Evolutionary conservation across 2,888 invertebrate genomes (phyloP).

Genomic region (Zhuqinia jingwanae): DNA sequence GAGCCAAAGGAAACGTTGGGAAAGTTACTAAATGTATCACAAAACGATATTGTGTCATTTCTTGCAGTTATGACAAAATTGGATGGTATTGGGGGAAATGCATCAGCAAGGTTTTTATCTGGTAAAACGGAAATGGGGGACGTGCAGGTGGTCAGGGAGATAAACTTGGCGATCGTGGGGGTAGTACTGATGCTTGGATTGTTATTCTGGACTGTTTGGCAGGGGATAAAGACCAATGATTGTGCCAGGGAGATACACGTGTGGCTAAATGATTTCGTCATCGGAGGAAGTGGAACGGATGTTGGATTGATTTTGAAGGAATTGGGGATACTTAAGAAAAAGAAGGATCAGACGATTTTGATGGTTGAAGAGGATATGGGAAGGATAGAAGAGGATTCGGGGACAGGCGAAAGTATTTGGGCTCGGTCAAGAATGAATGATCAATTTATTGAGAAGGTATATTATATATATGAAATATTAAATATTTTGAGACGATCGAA

Average conservation of each 20-base stretch:
- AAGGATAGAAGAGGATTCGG: background rate
- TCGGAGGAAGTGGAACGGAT: constrained; percentile 45
- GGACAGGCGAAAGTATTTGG: background rate
- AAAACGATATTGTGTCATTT: background rate
- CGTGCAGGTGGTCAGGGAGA: constrained; percentile 17
- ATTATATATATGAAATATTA: background rate
- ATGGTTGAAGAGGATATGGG: background rate
- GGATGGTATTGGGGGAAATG: background rate
- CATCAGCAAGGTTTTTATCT: too few species aligned
- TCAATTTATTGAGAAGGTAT: background rate
- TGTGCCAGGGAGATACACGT: constrained; percentile 74
- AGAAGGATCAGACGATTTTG: background rate
- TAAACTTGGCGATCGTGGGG: constrained; percentile 60
- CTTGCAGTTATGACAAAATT: background rate
- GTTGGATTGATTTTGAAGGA: background rate
- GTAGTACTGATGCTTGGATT: constrained; percentile 41
- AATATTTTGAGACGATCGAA: background rate
- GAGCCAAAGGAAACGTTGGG: background rate
- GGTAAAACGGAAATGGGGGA: background rate
- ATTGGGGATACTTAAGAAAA: background rate
- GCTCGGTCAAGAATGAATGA: background rate
- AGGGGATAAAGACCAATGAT: constrained; percentile 73
- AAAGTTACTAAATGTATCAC: background rate
- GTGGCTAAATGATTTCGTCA: constrained; percentile 75
- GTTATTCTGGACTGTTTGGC: constrained; percentile 70